Base-by-base conservation (phyloP, 2,797 vertebrate genomes). In the Scyliorhinus canicula region DNA sequence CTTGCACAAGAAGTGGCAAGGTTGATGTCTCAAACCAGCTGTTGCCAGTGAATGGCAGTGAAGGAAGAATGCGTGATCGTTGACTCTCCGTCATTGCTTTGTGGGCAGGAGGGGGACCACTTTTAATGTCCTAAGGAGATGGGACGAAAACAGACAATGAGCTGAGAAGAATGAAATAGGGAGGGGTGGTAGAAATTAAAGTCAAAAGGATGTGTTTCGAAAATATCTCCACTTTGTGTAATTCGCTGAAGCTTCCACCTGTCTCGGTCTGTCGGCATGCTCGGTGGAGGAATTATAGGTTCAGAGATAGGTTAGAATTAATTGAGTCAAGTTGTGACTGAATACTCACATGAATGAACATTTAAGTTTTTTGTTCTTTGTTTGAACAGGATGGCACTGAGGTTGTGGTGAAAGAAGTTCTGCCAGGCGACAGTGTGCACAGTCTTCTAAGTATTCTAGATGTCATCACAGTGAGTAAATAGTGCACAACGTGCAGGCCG, bases 371-470 rank as follows among this genome's bases (percentile, higher is more conserved):
- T 52, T 82, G 71, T 95, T 94, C 95, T 95, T 91, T 63, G 0
- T 95, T 95, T 84, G 95, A 69, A 50, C 96, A 99, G 99, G 99
- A 99, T 6, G 98, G 98, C 4, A 98, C 98, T 0, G 99, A 99
- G 14, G 97, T 98, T 82, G 98, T 98, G 79, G 98, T 99, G 74
- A 99, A 99, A 96, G 98, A 99, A 11, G 98, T 99, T 84, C 96
- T 98, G 95, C 97, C 98, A 0, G 99, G 99, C 95, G 98, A 99
- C 97, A 99, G 98, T 0, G 98, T 99, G 55, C 99, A 99, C 97
- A 99, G 99, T 96, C 97, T 99, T 55, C 98, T 99, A 96, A 99
- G 99, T 96, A 98, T 99, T 95, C 96, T 99, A 1, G 99, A 99
- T 11, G 97, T 98, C 95, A 99, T 99, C 96, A 99, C 98, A 0